phyloP scores from a whole-genome alignment of 2,113 vertebrate species.

The Chrysochloris asiatica region DNA sequence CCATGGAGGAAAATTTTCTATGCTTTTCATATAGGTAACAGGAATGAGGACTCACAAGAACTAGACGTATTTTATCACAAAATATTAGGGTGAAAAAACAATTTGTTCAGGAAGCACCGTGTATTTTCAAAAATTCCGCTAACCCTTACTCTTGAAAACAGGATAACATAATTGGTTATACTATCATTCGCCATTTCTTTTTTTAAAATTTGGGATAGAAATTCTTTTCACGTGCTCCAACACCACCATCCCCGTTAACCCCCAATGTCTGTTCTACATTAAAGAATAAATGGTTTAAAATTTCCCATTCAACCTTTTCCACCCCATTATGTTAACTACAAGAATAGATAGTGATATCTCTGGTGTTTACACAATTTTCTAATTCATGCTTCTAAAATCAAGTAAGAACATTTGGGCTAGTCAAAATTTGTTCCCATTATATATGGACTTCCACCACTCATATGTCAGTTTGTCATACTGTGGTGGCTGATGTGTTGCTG shows the following conservation, averaged over 20 bases:
- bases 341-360: not conserved
- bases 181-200: not conserved
- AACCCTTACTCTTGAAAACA: not conserved
- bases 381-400: not conserved
- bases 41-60: not conserved
- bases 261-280: not conserved
- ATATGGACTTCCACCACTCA: no score
- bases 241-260: no score
- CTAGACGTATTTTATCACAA: conserved; percentile 35
- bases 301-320: not conserved
- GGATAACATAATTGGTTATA: not conserved
- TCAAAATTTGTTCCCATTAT: not conserved
- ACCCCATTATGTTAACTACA: not conserved
- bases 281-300: not conserved
- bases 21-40: not conserved
- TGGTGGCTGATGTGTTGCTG: no score
- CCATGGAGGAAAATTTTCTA: not conserved
- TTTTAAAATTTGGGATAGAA: not conserved
- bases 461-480: no score
- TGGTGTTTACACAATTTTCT: not conserved
- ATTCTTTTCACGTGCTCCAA: not conserved
- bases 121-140: not conserved
- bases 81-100: not conserved
- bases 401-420: not conserved
- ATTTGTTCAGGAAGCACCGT: not conserved